Evolutionary conservation across 2,888 invertebrate genomes (phyloP).

Genomic region (Dasysyrphus tricinctus): DNA sequence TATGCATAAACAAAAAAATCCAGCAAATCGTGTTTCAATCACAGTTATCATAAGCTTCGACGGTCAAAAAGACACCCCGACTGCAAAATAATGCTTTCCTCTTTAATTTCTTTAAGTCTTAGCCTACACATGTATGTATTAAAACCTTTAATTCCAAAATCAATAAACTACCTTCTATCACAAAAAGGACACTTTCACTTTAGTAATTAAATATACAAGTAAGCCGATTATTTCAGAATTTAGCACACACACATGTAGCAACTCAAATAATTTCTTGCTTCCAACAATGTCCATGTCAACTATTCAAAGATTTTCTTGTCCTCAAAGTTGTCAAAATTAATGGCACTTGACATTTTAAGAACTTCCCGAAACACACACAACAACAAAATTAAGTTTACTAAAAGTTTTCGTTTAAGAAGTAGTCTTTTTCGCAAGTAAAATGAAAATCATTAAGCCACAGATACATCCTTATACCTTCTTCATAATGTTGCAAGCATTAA

Average conservation of each 20-base stretch:
- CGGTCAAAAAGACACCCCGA: too few relatives aligned
- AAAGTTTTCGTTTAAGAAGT: background rate
- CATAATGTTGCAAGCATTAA: background rate
- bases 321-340: slow-evolving; percentile 3
- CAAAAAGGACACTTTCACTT: background rate
- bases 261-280: background rate
- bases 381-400: background rate
- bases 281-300: background rate
- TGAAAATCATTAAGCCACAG: background rate
- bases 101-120: too few relatives aligned
- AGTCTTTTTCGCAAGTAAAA: background rate
- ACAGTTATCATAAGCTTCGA: too few relatives aligned
- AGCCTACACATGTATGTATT: too few relatives aligned
- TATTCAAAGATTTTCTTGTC: background rate
- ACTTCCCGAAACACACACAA: slow-evolving; percentile 15
- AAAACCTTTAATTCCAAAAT: too few relatives aligned
- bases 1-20: too few relatives aligned
- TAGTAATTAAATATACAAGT: slow-evolving; percentile 21
- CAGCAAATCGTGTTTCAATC: too few relatives aligned
- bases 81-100: too few relatives aligned
- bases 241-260: slow-evolving; percentile 26
- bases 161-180: too few relatives aligned
- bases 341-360: slow-evolving; percentile 62
- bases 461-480: background rate
- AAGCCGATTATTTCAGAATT: slow-evolving; percentile 62